Evolutionary conservation across 2,113 vertebrate species (phyloP), one percentile per base, ranked within the genome.

Genomic region (mouse (Mus musculus)): DNA sequence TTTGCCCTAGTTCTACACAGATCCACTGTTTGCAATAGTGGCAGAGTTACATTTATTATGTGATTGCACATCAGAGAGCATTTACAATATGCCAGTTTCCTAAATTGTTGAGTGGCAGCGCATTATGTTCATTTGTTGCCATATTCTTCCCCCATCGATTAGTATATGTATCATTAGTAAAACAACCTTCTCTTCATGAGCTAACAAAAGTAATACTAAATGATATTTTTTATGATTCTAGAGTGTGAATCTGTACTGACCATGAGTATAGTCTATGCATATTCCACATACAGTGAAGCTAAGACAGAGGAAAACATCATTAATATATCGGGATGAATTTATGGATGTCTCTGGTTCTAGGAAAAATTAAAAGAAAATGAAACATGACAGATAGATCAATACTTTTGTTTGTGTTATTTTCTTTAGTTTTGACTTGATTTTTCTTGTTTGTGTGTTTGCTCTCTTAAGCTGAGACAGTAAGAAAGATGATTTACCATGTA

Each of bases 231-330:
- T 12, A 77, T 4, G 10, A 46, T 7, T n/a, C 30, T 67, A 87
- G 30, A 3, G 0, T 87, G 1, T 46, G 67, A 89, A 8, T 24
- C 5, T 73, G 1, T 39, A 20, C 1, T 24, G 85, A 1, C 20
- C 4, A 16, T 6, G 4, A 59, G 24, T 4, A 80, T 9, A 2
- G 13, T 30, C 1, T 56, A 30, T 10, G 19, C 14, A 4, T 20
- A 42, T 17, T 82, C 33, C 11, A 24, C 11, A 5, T 46, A 14
- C 65, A 95, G 2, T 52, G 33, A 92, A 42, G 5, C 12, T 52
- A 90, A 59, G 11, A 24, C 39, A 92, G 20, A 73, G 24, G 52
- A 67, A 88, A 90, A 33, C 13, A 61, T 0, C 33, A 3, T 17
- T 80, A n/a, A 89, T 30, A 82, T 0, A 24, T 63, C 0, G 1